A percentile compares a stretch with the other conserved stretches of the same genome.
Evolutionary conservation across 2,888 invertebrate genomes (phyloP).

Genomic region (Conops quadrifasciatus): DNA sequence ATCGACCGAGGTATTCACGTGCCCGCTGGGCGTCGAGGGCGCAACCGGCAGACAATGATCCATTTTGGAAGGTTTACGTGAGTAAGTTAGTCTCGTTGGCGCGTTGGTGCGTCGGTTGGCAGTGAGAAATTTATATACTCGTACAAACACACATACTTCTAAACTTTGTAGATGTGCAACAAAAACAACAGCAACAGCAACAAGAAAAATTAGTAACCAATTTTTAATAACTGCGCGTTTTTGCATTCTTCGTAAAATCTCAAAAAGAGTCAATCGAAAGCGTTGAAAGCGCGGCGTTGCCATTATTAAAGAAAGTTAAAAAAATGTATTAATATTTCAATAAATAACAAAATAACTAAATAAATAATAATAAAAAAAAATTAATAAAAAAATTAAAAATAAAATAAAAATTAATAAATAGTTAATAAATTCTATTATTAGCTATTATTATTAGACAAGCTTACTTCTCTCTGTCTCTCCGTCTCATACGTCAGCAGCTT

Average conservation of each 20-base stretch:
- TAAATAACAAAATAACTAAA: neutral
- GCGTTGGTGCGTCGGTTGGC: neutral
- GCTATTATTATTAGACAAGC: too few relatives aligned
- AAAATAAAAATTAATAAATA: too few relatives aligned
- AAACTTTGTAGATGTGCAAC: too few relatives aligned
- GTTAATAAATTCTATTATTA: too few relatives aligned
- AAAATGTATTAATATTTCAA: too few relatives aligned
- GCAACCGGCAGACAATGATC: slow-evolving; percentile 33
- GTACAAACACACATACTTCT: neutral
- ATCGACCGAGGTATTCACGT: slow-evolving; percentile 25
- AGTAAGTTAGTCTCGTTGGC: neutral
- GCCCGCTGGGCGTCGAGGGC: slow-evolving; percentile 31
- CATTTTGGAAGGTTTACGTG: slow-evolving; percentile 17
- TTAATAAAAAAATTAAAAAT: too few relatives aligned
- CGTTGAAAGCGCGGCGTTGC: neutral
- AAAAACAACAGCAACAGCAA: slow-evolving; percentile 7
- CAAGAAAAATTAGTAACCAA: slow-evolving; percentile 26
- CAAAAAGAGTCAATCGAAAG: neutral
- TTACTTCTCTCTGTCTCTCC: too few relatives aligned
- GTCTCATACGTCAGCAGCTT: too few relatives aligned
- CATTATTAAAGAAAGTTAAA: too few relatives aligned
- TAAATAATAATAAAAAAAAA: too few relatives aligned
- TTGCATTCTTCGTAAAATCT: neutral
- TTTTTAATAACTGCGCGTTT: slow-evolving; percentile 27
- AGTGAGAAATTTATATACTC: neutral